Conservation (phyloP, 1,140 invertebrate genomes). For the Gryon sp. region DNA sequence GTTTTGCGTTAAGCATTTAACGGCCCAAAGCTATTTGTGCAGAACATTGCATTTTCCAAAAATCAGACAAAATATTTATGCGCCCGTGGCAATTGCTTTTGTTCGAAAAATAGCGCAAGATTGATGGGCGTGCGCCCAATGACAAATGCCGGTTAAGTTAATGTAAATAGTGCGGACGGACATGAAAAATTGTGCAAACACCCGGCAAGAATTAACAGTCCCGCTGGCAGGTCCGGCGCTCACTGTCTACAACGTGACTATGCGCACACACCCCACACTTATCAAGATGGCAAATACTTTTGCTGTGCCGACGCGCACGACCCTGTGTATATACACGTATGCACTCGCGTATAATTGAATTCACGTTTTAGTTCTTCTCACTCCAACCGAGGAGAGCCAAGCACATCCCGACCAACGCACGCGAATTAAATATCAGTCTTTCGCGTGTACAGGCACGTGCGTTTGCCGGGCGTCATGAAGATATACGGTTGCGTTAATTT, state of each 20-base stretch:
- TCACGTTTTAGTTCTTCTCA: conserved; percentile 45
- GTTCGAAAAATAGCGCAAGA: conserved; percentile 49
- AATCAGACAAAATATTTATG: conserved; percentile 28
- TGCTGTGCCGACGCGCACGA: conserved; percentile 18
- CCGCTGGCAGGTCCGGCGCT: conserved; percentile 9
- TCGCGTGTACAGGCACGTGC: conserved; percentile 71
- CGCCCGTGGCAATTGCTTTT: conserved; percentile 1
- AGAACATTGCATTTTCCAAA: conserved; percentile 13
- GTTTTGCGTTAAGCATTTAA: too few species aligned
- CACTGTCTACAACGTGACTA: conserved; percentile 12
- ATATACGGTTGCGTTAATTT: conserved; percentile 77
- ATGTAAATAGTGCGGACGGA: conserved; percentile 28
- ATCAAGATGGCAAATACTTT: conserved; percentile 61
- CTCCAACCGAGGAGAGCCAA: conserved; percentile 60
- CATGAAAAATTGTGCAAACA: conserved; percentile 55
- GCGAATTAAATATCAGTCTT: conserved; percentile 74
- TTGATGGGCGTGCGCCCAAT: conserved; percentile 37
- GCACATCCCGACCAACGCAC: conserved; percentile 64
- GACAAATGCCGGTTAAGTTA: conserved; percentile 39
- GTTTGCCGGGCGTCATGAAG: conserved; percentile 70
- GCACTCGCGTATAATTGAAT: conserved; percentile 61
- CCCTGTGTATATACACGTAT: conserved; percentile 16
- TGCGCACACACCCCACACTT: conserved; percentile 33
- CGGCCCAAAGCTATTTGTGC: conserved; percentile 11
- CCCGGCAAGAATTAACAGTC: conserved; percentile 39